Percentiles rank a stretch among this genome's conserved stretches.
These are phyloP conservation scores for Thrips palmi DNA, from an alignment of 1,140 invertebrate species.

Conservation along the genomic window DNA sequence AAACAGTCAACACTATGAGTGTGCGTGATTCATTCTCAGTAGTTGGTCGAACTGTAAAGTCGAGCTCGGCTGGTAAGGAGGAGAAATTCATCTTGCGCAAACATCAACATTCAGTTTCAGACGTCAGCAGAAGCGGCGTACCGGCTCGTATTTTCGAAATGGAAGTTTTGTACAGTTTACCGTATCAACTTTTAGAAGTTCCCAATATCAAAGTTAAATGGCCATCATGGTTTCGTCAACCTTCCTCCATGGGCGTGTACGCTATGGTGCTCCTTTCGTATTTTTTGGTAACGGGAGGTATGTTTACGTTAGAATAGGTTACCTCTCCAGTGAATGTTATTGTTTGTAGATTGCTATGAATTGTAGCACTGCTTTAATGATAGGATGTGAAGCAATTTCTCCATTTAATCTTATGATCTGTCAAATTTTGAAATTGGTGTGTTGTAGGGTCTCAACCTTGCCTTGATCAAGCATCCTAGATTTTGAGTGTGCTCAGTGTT, in stretches of 20 bases:
- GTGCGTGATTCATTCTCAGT: no score
- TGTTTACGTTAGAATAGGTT: slow-evolving; percentile 17
- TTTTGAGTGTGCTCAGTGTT: background rate
- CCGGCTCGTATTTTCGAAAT: no score
- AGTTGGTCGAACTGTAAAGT: no score
- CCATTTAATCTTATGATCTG: background rate
- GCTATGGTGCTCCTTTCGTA: slow-evolving; percentile 80
- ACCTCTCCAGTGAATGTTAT: background rate
- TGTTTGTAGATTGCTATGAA: background rate
- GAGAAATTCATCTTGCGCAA: no score
- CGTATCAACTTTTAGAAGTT: slow-evolving; percentile 68
- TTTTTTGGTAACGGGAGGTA: slow-evolving; percentile 95
- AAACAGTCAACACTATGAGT: no score
- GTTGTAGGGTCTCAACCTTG: background rate
- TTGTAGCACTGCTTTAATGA: background rate
- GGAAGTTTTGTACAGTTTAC: slow-evolving; percentile 59
- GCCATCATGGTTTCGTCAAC: slow-evolving; percentile 78
- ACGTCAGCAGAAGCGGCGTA: no score
- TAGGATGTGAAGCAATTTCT: background rate
- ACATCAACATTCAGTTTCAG: no score
- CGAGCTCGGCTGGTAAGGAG: no score
- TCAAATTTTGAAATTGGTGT: background rate
- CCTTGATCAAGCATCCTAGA: background rate
- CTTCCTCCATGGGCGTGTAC: slow-evolving; percentile 87
- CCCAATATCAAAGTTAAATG: slow-evolving; percentile 85